phyloP scores from a whole-genome alignment of 2,113 vertebrate species.

The Pampusana beccarii region DNA sequence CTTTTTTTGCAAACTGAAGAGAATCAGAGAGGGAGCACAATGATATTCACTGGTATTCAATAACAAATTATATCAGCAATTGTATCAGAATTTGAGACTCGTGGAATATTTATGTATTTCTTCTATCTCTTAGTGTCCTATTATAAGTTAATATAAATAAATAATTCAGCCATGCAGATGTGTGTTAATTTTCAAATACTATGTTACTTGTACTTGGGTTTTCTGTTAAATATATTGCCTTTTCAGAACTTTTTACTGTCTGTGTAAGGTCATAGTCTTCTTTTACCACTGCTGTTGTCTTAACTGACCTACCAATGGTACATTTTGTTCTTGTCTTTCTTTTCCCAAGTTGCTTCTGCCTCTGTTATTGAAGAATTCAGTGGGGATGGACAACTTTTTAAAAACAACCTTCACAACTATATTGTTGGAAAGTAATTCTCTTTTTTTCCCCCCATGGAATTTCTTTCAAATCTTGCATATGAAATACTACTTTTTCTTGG shows the following conservation, averaged over 20 bases:
- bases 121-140: neutral
- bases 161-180: neutral
- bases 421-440: neutral
- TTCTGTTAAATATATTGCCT: neutral
- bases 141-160: neutral
- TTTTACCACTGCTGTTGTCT: neutral
- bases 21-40: neutral
- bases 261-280: neutral
- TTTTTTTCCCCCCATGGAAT: neutral
- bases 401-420: neutral
- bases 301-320: neutral
- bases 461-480: neutral
- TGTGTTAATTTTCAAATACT: neutral
- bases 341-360: neutral
- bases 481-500: neutral
- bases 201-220: neutral
- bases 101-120: neutral
- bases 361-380: neutral
- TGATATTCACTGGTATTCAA: neutral
- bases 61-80: neutral
- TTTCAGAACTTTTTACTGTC: neutral
- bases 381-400: neutral
- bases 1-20: neutral
- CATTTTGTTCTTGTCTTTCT: neutral
- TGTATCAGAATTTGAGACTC: neutral